phyloP scores from a whole-genome alignment of 2,113 vertebrate species.

The Macrotus californicus region DNA sequence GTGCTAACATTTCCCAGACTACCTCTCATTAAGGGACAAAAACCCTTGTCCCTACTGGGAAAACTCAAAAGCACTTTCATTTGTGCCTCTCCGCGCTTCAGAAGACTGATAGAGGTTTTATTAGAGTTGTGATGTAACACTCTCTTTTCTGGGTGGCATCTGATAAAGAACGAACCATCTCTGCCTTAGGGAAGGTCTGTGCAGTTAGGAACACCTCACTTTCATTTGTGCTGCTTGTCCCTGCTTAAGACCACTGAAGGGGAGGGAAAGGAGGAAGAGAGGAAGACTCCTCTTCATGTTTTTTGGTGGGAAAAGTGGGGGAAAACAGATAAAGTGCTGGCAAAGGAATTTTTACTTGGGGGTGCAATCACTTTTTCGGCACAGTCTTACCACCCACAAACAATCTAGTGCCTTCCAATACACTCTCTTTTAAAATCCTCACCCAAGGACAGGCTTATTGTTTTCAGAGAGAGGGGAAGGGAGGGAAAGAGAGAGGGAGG shows the following conservation, averaged over 20 bases:
- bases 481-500: too few relatives aligned
- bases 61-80: constrained; percentile 2
- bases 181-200: neutral
- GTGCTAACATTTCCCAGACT: neutral
- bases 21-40: constrained; percentile 16
- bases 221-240: neutral
- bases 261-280: neutral
- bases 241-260: neutral
- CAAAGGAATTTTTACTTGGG: neutral
- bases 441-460: too few relatives aligned
- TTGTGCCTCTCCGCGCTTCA: neutral
- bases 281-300: neutral
- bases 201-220: neutral
- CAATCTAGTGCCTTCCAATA: neutral
- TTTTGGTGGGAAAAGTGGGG: neutral
- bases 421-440: too few relatives aligned
- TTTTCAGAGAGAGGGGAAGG: too few relatives aligned
- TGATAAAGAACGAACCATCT: neutral
- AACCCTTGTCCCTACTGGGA: neutral
- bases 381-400: neutral
- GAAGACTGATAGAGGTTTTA: neutral
- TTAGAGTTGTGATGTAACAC: neutral
- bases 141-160: neutral
- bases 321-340: neutral
- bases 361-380: neutral